These are phyloP conservation scores for Semicossyphus pulcher DNA, from an alignment of 2,113 vertebrate genomes.

Conservation along the genomic window DNA sequence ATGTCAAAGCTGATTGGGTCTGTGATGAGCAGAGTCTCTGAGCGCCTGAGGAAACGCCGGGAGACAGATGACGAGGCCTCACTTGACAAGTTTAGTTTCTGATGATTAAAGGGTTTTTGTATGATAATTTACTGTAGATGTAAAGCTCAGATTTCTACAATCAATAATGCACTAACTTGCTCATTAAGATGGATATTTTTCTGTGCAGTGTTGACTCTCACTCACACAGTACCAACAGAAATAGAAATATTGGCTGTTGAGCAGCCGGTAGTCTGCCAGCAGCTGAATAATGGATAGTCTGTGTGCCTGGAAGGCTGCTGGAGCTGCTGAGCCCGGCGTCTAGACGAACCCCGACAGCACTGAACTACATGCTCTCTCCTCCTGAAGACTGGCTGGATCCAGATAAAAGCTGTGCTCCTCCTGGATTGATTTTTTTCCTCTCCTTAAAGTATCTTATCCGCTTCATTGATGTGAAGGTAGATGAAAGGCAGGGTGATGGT, in stretches of 20 bases:
- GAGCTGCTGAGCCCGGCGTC: conserved; percentile 40
- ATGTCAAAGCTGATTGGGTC: no score
- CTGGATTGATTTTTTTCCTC: not conserved
- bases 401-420: conserved; percentile 26
- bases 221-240: conserved; percentile 32
- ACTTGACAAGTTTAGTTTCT: no score
- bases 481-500: conserved; percentile 23
- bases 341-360: conserved; percentile 42
- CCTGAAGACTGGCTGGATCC: conserved; percentile 10
- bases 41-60: not conserved
- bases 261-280: conserved; percentile 47
- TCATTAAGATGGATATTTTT: conserved; percentile 17
- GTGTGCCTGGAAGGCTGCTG: conserved; percentile 55
- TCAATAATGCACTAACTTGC: not conserved
- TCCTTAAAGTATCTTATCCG: conserved; percentile 17
- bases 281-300: conserved; percentile 69
- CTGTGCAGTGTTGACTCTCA: not conserved
- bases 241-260: conserved; percentile 42
- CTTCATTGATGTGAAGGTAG: conserved; percentile 22
- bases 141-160: conserved; percentile 1
- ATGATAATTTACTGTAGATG: not conserved
- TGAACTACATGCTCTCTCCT: not conserved
- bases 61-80: not conserved
- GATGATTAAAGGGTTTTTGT: not conserved
- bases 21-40: not conserved